phyloP scores from a whole-genome alignment of 2,888 invertebrate genomes.

The Hylaea fasciaria region DNA sequence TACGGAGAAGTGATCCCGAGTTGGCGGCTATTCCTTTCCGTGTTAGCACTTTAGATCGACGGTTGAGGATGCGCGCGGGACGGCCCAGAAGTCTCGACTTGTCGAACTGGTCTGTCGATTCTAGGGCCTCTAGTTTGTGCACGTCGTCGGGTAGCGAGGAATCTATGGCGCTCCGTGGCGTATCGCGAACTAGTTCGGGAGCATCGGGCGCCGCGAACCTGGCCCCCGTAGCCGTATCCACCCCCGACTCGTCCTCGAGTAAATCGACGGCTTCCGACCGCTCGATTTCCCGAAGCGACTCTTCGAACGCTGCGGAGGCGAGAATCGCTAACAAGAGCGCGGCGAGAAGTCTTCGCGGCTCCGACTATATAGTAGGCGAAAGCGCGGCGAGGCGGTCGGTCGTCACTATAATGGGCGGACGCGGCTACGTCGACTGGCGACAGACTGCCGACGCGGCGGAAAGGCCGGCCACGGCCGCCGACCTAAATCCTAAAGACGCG shows the following conservation, averaged over 20 bases:
- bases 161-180: constrained; percentile 89
- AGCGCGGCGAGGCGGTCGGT: constrained; percentile 88
- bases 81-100: constrained; percentile 92
- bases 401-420: constrained; percentile 93
- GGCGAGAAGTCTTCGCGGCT: constrained; percentile 72
- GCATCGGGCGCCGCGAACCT: constrained; percentile 87
- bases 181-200: constrained; percentile 90
- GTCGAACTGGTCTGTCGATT: constrained; percentile 95
- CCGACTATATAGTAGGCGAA: constrained; percentile 73
- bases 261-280: constrained; percentile 75
- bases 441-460: constrained; percentile 88
- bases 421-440: constrained; percentile 94
- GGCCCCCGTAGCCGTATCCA: constrained; percentile 81
- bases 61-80: constrained; percentile 92
- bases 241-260: constrained; percentile 73
- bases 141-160: constrained; percentile 95
- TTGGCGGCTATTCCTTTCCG: constrained; percentile 92
- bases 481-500: constrained; percentile 93
- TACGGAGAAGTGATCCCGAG: constrained; percentile 93
- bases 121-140: constrained; percentile 91
- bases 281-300: constrained; percentile 69
- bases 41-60: constrained; percentile 92
- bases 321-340: constrained; percentile 61
- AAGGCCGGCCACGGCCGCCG: constrained; percentile 83
- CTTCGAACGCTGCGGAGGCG: constrained; percentile 55